Evolutionary conservation across 2,797 vertebrate species (phyloP).

Genomic region (Rhodeus uyekii): DNA sequence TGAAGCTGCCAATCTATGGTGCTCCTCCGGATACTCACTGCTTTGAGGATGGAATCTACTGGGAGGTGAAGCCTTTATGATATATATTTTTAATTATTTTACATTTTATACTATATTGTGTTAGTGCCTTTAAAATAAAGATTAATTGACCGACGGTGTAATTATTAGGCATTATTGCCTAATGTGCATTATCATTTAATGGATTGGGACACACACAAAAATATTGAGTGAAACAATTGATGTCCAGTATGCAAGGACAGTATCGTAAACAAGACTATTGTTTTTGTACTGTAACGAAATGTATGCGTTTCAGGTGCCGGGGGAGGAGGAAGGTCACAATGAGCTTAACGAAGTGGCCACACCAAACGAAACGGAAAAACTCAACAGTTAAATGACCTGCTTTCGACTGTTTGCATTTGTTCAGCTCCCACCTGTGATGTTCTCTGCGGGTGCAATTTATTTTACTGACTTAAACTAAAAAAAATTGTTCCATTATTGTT

Average conservation of each 20-base stretch:
- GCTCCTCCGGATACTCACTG: conserved; percentile 71
- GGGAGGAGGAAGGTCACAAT: conserved; percentile 60
- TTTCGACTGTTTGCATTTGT: not conserved
- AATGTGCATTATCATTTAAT: too few relatives aligned
- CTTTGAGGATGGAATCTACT: conserved; percentile 79
- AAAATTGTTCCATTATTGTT: not conserved
- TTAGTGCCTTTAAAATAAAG: not conserved
- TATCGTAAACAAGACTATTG: not conserved
- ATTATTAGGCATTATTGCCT: not conserved
- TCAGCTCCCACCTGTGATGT: not conserved
- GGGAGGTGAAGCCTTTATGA: conserved; percentile 79
- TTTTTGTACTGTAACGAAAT: not conserved
- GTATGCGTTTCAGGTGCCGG: conserved; percentile 69
- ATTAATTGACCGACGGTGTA: not conserved
- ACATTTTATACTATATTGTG: not conserved
- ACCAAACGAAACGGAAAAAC: conserved; percentile 68
- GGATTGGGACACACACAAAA: not conserved
- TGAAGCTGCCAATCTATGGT: conserved; percentile 78
- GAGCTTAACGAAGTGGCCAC: conserved; percentile 65
- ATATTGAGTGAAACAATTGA: not conserved
- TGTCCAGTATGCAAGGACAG: not conserved
- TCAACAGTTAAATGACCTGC: conserved; percentile 58
- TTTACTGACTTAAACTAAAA: conserved; percentile 12
- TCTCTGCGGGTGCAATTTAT: conserved; percentile 3
- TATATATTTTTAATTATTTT: not conserved